Evolutionary conservation across 1,140 invertebrate genomes (phyloP), one percentile per base, ranked within the genome.

Genomic region (Drosophila micromelanica): DNA sequence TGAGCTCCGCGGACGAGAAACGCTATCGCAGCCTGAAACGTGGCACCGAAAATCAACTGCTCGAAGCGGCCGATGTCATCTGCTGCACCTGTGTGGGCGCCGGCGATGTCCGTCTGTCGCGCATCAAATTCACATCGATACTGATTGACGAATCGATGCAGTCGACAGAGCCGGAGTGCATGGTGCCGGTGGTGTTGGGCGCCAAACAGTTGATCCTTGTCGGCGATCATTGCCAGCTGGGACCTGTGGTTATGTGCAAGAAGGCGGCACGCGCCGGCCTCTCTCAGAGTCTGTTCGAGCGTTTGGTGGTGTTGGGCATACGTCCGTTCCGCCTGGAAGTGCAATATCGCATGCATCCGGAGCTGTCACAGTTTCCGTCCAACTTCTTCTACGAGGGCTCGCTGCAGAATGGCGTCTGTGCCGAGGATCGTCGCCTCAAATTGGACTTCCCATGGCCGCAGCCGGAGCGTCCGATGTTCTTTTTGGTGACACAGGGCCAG

Each of bases 381-480:
- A 99, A 99, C 92, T 99, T 99, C 92, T 99, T 99, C 92, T 99
- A 99, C 92, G 99, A 99, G 92, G 99, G 99, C 0, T 98, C 97
- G 1, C 93, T 99, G 23, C 99, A 99, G 92, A 99, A 99, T 93
- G 99, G 99, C 2, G 98, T 99, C 2, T 98, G 98, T 80, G 97
- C 98, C 11, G 98, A 97, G 91, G 98, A 99, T 86, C 93, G 99
- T 3, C 93, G 99, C 63, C 93, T 95, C 23, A 98, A 97, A 82
- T 95, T 99, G 40, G 98, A 99, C 90, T 99, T 99, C 90, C 98
- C 98, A 0, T 99, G 99, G 98, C 99, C 99, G 0, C 95, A 97
- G 51, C 94, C 95, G 0, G 98, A 99, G 71, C 96, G 98, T 67
- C 99, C 99, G 0, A 99, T 99, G 98, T 99, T 99, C 93, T 99